phyloP scores from a whole-genome alignment of 2,113 vertebrate genomes.

The Maccullochella peelii region DNA sequence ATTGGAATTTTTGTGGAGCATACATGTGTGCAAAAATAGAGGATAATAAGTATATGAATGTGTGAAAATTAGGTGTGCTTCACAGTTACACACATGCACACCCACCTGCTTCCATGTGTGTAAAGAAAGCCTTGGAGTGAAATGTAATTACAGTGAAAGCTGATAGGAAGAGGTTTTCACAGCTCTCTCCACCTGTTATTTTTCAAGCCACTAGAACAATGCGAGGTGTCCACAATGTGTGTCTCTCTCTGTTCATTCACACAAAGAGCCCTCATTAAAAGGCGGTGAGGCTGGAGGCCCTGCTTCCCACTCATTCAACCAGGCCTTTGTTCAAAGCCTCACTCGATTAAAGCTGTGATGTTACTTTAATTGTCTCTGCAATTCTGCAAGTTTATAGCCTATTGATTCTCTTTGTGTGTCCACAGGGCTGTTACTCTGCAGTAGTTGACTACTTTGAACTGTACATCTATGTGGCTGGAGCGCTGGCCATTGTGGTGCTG shows the following conservation, averaged over 20 bases:
- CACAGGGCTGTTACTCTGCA: constrained; percentile 93
- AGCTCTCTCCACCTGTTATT: constrained; percentile 71
- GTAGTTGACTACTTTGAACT: constrained; percentile 94
- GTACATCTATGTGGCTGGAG: constrained; percentile 94
- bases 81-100: constrained; percentile 18
- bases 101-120: constrained; percentile 18
- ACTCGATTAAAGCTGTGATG: constrained; percentile 63
- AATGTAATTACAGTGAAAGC: constrained; percentile 68
- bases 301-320: constrained; percentile 63
- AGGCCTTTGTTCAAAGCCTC: constrained; percentile 68
- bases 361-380: constrained; percentile 65
- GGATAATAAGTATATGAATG: constrained; percentile 22
- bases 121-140: constrained; percentile 46
- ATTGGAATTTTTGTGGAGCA: constrained; percentile 19
- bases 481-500: constrained; percentile 92
- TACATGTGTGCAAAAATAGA: constrained; percentile 29
- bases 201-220: constrained; percentile 66
- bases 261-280: constrained; percentile 77
- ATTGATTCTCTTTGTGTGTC: constrained; percentile 62
- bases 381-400: constrained; percentile 52
- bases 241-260: constrained; percentile 56
- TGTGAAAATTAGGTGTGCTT: constrained; percentile 30
- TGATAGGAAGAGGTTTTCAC: constrained; percentile 50
- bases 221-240: constrained; percentile 46
- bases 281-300: constrained; percentile 53